Evolutionary conservation across 2,797 vertebrate species (phyloP).

Genomic region (Gephyroberyx darwinii): DNA sequence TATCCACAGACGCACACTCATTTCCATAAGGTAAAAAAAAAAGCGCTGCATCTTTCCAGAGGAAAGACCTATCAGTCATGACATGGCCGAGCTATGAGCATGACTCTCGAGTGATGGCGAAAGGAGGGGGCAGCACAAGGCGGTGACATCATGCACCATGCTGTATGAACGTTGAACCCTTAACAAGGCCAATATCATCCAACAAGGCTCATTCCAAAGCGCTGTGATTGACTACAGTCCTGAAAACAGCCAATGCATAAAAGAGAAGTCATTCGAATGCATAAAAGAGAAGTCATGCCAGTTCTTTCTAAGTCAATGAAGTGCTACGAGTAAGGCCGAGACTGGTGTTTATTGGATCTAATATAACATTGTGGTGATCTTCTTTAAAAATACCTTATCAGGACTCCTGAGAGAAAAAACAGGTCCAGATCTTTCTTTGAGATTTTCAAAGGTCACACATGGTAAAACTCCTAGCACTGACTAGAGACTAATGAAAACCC

Average conservation of each 20-base stretch:
- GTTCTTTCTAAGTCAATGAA: neutral
- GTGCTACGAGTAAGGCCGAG: neutral
- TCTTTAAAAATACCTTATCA: neutral
- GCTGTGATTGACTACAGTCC: constrained; percentile 35
- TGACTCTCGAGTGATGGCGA: constrained; percentile 45
- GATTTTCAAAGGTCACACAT: neutral
- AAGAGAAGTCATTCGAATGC: constrained; percentile 27
- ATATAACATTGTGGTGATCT: neutral
- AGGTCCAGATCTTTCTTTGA: neutral
- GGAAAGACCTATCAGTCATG: constrained; percentile 50
- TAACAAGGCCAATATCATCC: constrained; percentile 27
- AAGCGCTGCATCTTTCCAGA: constrained; percentile 45
- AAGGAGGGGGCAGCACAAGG: constrained; percentile 12
- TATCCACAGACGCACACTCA: constrained; percentile 51
- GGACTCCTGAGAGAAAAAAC: no score
- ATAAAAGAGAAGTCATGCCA: constrained; percentile 34
- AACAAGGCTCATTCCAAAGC: constrained; percentile 47
- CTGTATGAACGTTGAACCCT: constrained; percentile 31
- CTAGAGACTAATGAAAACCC: neutral
- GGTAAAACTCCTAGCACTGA: neutral
- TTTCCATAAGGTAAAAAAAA: constrained; percentile 40
- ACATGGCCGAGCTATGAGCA: constrained; percentile 46
- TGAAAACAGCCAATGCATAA: neutral
- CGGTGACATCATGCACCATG: constrained; percentile 72
- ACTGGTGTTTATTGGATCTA: neutral